Evolutionary conservation across 1,140 invertebrate genomes (phyloP).

Genomic region (Coboldia fuscipes): DNA sequence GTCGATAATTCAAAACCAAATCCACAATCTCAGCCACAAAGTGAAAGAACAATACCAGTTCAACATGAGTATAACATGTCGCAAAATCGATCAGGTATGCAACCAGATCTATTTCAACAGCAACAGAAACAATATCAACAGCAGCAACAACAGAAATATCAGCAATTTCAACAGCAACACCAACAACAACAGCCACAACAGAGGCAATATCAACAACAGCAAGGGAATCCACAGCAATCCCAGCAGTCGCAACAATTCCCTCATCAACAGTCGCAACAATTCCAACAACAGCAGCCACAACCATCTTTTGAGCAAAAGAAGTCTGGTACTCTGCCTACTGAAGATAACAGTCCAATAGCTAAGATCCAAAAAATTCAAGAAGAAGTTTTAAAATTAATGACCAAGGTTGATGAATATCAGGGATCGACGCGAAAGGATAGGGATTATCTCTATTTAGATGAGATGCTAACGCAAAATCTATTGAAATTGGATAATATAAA

Average conservation of each 20-base stretch:
- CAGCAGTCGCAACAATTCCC: conserved; percentile 10
- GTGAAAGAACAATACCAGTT: conserved; percentile 1
- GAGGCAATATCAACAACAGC: conserved; percentile 6
- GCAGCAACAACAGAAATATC: neutral
- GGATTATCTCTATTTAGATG: conserved; percentile 47
- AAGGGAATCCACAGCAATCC: conserved; percentile 5
- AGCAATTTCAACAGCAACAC: neutral
- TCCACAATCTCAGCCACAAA: neutral
- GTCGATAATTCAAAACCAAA: neutral
- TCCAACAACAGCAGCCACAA: conserved; percentile 10
- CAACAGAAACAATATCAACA: neutral
- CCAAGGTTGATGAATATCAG: conserved; percentile 46
- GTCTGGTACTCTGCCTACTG: conserved; percentile 9
- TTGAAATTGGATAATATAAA: conserved; percentile 75
- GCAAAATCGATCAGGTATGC: neutral
- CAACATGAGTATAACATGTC: neutral
- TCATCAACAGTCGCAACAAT: conserved; percentile 15
- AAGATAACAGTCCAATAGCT: conserved; percentile 28
- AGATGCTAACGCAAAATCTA: conserved; percentile 75
- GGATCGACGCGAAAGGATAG: conserved; percentile 62
- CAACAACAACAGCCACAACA: neutral
- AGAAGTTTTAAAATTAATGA: conserved; percentile 48
- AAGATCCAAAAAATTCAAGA: conserved; percentile 50
- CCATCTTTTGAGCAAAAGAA: conserved; percentile 9
- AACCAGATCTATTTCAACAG: neutral